Evolutionary conservation across 2,797 vertebrate genomes (phyloP).

Genomic region (Delichon dasypus): DNA sequence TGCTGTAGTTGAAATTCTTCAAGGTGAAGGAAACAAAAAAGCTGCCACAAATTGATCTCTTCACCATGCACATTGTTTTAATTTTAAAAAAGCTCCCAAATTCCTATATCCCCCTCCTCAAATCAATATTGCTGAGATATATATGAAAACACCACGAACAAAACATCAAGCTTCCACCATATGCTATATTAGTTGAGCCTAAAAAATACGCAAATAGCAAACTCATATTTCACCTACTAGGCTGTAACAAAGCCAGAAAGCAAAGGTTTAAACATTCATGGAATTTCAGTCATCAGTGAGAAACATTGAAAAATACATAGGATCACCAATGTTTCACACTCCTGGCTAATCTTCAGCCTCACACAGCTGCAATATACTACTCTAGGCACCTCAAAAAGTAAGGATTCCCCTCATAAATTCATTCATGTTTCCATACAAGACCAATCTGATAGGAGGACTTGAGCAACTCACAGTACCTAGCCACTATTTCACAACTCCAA

Average conservation of each 20-base stretch:
- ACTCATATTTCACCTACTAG: not conserved
- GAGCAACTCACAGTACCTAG: not conserved
- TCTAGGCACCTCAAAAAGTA: not conserved
- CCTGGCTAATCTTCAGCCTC: not conserved
- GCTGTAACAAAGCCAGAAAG: not conserved
- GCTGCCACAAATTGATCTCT: not conserved
- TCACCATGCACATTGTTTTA: not conserved
- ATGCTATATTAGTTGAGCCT: not conserved
- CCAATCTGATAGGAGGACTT: not conserved
- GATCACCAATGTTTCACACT: not conserved
- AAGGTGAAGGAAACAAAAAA: not conserved
- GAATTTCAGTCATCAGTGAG: not conserved
- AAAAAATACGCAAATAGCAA: not conserved
- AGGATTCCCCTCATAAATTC: not conserved
- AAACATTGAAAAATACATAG: not conserved
- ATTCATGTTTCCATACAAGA: not conserved
- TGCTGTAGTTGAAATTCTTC: not conserved
- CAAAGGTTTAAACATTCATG: not conserved
- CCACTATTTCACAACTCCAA: not conserved
- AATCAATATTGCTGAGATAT: not conserved
- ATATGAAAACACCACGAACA: not conserved
- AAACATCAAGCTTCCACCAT: not conserved
- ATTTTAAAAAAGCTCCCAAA: not conserved
- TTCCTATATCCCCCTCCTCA: not conserved
- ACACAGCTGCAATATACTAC: not conserved